Conservation (phyloP, 1,140 invertebrate genomes). For the Steinernema feltiae region DNA sequence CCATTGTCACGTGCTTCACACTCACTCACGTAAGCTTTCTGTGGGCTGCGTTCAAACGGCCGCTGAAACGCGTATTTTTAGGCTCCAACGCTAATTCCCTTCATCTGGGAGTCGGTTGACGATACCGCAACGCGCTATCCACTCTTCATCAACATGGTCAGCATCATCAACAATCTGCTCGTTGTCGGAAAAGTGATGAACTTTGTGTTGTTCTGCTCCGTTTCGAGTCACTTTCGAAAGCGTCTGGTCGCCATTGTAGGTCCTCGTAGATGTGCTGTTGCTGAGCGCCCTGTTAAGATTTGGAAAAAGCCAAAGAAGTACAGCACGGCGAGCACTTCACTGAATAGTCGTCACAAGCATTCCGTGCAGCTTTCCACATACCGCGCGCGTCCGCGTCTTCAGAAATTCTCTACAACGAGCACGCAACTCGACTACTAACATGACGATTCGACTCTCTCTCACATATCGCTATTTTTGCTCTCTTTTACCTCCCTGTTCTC, state of each 20-base stretch:
- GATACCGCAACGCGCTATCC: conserved; percentile 26
- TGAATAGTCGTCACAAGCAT: neutral
- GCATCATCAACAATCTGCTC: neutral
- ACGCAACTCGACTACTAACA: conserved; percentile 1
- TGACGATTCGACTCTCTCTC: neutral
- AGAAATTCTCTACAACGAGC: conserved; percentile 2
- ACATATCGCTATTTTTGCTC: neutral
- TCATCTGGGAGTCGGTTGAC: conserved; percentile 48
- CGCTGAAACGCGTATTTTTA: conserved; percentile 26
- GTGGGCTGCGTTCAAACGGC: conserved; percentile 18
- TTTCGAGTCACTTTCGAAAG: conserved; percentile 3
- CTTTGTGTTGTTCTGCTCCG: conserved; percentile 6
- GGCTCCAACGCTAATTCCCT: conserved; percentile 41
- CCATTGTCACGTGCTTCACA: conserved; percentile 47
- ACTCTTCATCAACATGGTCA: conserved; percentile 4
- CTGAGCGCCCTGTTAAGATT: neutral
- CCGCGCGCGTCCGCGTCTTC: neutral
- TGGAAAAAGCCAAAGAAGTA: neutral
- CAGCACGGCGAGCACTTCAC: neutral
- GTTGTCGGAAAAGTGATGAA: conserved; percentile 5
- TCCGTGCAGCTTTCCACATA: neutral
- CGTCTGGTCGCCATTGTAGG: neutral
- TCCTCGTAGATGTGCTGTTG: neutral
- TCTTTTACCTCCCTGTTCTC: neutral
- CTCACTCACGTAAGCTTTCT: conserved; percentile 40